phyloP scores from a whole-genome alignment of 2,888 invertebrate species.

The Heliconius sara region DNA sequence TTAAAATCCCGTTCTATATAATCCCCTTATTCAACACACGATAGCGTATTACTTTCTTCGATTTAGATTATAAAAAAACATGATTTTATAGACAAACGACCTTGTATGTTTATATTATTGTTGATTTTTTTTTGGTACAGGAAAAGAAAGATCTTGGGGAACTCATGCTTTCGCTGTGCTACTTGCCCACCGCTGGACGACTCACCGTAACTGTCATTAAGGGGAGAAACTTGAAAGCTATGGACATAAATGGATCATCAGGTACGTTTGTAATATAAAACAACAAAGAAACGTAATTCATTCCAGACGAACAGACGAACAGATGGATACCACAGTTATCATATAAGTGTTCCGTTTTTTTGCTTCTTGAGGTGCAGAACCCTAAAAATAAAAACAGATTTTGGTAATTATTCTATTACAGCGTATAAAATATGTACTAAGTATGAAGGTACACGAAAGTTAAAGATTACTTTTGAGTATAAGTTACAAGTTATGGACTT shows the following conservation, averaged over 20 bases:
- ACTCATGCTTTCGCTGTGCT: conserved; percentile 95
- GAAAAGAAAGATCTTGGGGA: conserved; percentile 95
- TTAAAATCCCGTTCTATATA: too few relatives aligned
- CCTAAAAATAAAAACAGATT: too few relatives aligned
- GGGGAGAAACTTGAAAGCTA: conserved; percentile 94
- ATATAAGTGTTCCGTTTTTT: too few relatives aligned
- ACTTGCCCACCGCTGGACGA: conserved; percentile 94
- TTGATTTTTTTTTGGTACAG: conserved; percentile 66
- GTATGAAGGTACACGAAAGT: neutral
- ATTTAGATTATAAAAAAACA: neutral
- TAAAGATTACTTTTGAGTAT: neutral
- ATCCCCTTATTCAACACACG: too few relatives aligned
- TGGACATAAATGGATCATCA: conserved; percentile 97
- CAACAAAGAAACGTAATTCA: neutral
- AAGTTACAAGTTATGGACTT: conserved; percentile 10
- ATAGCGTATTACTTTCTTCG: neutral
- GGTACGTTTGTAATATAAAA: conserved; percentile 78
- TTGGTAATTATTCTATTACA: neutral
- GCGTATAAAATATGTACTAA: neutral
- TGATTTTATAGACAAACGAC: neutral
- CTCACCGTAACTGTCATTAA: conserved; percentile 96
- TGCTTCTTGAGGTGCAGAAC: too few relatives aligned
- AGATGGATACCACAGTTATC: too few relatives aligned
- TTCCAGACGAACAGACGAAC: too few relatives aligned
- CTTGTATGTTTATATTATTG: too few relatives aligned